Conservation (phyloP, 2,888 invertebrate species). For the Aphidoletes aphidimyza region DNA sequence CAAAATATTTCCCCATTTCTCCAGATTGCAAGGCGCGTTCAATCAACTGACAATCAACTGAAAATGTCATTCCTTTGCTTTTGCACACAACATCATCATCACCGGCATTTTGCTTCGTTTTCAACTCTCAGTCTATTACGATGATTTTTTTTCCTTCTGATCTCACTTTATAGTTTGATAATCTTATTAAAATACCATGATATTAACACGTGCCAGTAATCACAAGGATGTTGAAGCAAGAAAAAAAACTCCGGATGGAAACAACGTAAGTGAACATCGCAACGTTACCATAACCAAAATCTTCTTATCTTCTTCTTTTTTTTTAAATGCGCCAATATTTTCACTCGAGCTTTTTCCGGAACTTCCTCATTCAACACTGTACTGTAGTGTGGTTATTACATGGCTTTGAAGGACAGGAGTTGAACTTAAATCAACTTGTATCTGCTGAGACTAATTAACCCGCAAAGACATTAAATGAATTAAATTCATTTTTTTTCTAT, state of each 20-base stretch:
- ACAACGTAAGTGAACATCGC: too few relatives aligned
- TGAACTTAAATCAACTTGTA: not conserved
- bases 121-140: not conserved
- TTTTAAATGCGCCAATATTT: too few relatives aligned
- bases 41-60: too few relatives aligned
- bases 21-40: not conserved
- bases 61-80: not conserved
- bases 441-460: not conserved
- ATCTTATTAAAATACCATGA: conserved; percentile 3
- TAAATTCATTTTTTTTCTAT: not conserved
- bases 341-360: too few relatives aligned
- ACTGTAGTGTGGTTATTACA: too few relatives aligned
- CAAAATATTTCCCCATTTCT: not conserved
- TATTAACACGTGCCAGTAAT: not conserved
- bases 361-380: not conserved
- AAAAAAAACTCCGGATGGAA: too few relatives aligned
- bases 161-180: conserved; percentile 23
- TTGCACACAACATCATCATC: not conserved
- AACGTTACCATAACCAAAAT: too few relatives aligned
- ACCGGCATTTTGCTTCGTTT: too few relatives aligned
- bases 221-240: not conserved
- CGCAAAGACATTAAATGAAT: conserved; percentile 8
- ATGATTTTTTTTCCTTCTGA: conserved; percentile 30
- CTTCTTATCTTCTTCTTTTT: too few relatives aligned
- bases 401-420: too few relatives aligned